Evolutionary conservation across 2,888 invertebrate genomes (phyloP), one percentile per base, ranked within the genome.

Genomic region (Synergus umbraculus): DNA sequence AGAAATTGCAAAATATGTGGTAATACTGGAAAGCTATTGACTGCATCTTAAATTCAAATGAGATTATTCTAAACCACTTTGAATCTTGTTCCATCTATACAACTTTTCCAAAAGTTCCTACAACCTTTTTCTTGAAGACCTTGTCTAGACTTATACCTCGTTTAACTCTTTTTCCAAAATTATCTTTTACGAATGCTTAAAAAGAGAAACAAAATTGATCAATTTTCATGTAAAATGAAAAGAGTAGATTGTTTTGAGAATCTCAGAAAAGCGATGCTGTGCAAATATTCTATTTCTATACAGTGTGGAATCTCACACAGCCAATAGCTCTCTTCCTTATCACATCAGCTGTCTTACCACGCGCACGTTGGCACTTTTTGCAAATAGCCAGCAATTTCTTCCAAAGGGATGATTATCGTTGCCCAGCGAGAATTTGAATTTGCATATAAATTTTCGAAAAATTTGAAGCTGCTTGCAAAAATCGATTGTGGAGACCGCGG

Each of bases 281-380:
- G 49, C 41, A 49, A 9, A 44, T 46, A 73, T 37, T 73, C 10
- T 54, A 37, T 37, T 37, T 37, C 37, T 37, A 37, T 37, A 54
- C 18, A 73, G 37, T 37, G 54, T 73, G 41, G 54, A 73, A 58
- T 73, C 7, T 73, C n/a, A 58, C 73, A 73, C 73, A 73, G 5
- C 54, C 73, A 73, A 37, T 37, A 73, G 29, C 49, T 69, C 49
- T 73, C 54, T 54, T 73, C 15, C 54, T 54, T 46, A 29, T 58
- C 73, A 69, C 67, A 22, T 67, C 67, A 54, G 54, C 73, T 73
- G 54, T 73, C 54, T 73, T 54, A 73, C 73, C 73, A 73, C 73
- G 73, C 54, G 54, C 73, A 73, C 54, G 73, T 73, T 73, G 41
- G 54, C 41, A 73, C 73, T 54, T 44, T 67, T 13, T 9, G 43